Evolutionary conservation across 1,140 invertebrate genomes (phyloP).

Genomic region (Apis cerana): DNA sequence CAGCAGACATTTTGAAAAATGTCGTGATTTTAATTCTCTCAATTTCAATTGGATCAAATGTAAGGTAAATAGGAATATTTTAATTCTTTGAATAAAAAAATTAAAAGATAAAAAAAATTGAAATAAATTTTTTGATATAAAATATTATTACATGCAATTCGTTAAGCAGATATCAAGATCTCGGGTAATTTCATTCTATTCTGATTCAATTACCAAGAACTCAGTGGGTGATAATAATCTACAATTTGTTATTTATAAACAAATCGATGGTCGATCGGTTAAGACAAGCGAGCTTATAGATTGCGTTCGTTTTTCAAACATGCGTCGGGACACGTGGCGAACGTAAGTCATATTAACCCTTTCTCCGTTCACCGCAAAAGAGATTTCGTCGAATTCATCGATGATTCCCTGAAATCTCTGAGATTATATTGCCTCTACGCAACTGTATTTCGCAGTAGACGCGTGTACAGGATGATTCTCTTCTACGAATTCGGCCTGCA

Average conservation of each 20-base stretch:
- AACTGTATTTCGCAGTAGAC: conserved; percentile 38
- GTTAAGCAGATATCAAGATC: not conserved
- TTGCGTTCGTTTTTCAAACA: conserved; percentile 7
- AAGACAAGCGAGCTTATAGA: conserved; percentile 18
- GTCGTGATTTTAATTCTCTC: no score
- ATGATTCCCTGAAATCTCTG: conserved; percentile 28
- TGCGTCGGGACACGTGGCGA: conserved; percentile 24
- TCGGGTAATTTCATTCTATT: not conserved
- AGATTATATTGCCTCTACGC: conserved; percentile 29
- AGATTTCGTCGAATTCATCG: conserved; percentile 48
- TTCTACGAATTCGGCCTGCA: conserved; percentile 46
- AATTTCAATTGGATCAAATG: no score
- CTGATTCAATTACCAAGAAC: conserved; percentile 32
- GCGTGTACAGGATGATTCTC: conserved; percentile 18
- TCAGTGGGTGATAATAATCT: conserved; percentile 42
- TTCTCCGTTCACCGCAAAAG: conserved; percentile 24
- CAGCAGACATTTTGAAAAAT: no score
- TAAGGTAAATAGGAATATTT: no score
- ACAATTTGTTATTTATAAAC: conserved; percentile 19
- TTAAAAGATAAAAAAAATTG: no score
- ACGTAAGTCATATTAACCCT: conserved; percentile 38
- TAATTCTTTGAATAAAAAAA: no score
- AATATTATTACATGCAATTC: not conserved
- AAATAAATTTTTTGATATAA: not conserved
- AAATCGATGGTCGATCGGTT: conserved; percentile 21